Conservation (phyloP, 1,140 invertebrate genomes). For the Patella vulgata region DNA sequence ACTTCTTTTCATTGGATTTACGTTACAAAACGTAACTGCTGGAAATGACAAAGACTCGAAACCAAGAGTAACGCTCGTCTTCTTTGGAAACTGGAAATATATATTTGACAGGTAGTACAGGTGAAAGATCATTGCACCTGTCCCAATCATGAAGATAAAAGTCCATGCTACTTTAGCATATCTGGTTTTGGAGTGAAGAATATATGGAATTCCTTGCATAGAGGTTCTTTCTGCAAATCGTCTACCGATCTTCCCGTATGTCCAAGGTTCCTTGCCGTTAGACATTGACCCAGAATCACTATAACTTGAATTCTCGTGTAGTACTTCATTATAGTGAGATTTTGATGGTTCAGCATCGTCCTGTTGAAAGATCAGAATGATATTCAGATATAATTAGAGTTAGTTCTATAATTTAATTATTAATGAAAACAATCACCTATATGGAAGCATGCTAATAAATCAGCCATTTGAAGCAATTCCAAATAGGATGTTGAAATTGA, state of each 20-base stretch:
- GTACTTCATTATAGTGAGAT: too few species aligned
- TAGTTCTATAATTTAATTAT: too few species aligned
- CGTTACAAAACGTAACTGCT: constrained; percentile 50
- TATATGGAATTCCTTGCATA: constrained; percentile 32
- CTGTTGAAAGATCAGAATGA: too few species aligned
- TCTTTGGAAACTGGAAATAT: constrained; percentile 28
- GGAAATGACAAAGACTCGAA: constrained; percentile 41
- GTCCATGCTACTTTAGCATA: constrained; percentile 25
- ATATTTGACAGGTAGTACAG: constrained; percentile 25
- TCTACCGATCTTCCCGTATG: not conserved
- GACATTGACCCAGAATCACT: too few species aligned
- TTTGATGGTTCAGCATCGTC: too few species aligned
- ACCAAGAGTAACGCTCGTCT: constrained; percentile 26
- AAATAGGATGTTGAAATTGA: too few species aligned
- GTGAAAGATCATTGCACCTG: constrained; percentile 25
- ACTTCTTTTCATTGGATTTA: constrained; percentile 48
- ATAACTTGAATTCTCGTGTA: too few species aligned
- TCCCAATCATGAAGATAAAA: constrained; percentile 8
- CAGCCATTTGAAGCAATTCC: too few species aligned
- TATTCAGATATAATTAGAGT: too few species aligned
- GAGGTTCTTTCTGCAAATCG: constrained; percentile 38
- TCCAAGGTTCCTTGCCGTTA: too few species aligned
- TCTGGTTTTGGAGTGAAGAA: constrained; percentile 10
- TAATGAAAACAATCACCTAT: too few species aligned
- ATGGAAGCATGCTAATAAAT: too few species aligned